Base-by-base conservation (phyloP, 2,113 vertebrate genomes). In the Aythya baeri region DNA sequence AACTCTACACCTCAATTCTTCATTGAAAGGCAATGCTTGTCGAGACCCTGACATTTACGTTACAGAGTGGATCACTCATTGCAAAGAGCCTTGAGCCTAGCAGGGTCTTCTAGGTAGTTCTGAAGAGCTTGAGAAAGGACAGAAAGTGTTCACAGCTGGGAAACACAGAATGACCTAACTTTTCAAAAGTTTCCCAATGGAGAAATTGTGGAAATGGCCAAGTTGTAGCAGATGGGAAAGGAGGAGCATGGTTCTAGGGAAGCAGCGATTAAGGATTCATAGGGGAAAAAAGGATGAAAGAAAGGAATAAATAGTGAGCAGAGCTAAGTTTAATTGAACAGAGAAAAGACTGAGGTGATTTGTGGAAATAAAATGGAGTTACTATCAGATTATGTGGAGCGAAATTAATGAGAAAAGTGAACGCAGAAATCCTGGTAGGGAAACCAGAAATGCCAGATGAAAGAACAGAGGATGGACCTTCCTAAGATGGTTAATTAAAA, bases 401-500 rank as follows among this genome's bases (percentile, higher is more conserved):
- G 9, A 83, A 32, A 89, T 65, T 76, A 93, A 79, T 80, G 54
- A 80, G 50, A 67, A 90, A 88, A 86, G 13, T 46, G 18, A 88
- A 86, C 14, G 46, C 34, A 85, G 27, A 73, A 88, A 58, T 54
- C 62, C 34, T 91, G 16, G 22, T 31, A 62, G n/a, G 17, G 18
- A 93, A 91, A 90, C 3, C 21, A 86, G 23, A 83, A 43, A 88
- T 76, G 62, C 7, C 15, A 73, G 23, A 89, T 91, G 44, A 91
- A 68, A 1, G 1, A 91, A 54, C 0, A 6, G 31, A 58, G 14
- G 52, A 62, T 86, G 93, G 55, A 89, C 25, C 31, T 66, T 61
- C 26, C 34, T 93, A 58, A 50, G n/a, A 63, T 9, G 29, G 85
- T 73, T 95, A 89, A 88, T 93, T 89, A 89, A 85, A 86, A 76